Conservation (phyloP, 1,140 invertebrate genomes). For the Drosophila rufa region DNA sequence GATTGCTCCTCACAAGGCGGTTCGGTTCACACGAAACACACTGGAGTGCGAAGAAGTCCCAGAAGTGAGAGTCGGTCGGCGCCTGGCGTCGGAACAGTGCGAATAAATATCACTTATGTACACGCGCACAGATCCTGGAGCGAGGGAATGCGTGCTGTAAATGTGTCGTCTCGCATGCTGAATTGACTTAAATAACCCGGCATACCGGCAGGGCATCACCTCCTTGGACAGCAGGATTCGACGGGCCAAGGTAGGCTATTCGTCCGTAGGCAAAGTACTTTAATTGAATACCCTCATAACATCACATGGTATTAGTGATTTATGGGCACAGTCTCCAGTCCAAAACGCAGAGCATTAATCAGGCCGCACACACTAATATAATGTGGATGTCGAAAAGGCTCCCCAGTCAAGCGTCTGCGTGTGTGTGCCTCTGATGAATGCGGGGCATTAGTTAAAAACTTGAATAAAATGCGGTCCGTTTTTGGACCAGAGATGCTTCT, state of each 20-base stretch:
- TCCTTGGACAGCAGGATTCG: neutral
- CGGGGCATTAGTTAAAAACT: conserved; percentile 62
- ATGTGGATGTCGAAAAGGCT: conserved; percentile 10
- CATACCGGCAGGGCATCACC: neutral
- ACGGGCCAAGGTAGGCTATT: neutral
- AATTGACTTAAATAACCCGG: conserved; percentile 48
- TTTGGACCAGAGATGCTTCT: conserved; percentile 18
- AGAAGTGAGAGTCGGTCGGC: conserved; percentile 2
- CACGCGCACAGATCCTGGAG: conserved; percentile 39
- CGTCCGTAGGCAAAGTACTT: conserved; percentile 1
- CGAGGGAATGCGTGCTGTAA: conserved; percentile 4
- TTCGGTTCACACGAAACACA: neutral
- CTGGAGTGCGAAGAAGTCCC: neutral
- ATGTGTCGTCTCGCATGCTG: conserved; percentile 34
- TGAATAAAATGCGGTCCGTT: conserved; percentile 30
- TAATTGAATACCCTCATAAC: conserved; percentile 53
- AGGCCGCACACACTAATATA: conserved; percentile 25
- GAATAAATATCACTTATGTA: conserved; percentile 66
- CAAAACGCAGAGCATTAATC: conserved; percentile 48
- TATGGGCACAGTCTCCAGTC: conserved; percentile 24
- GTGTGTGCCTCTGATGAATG: conserved; percentile 24
- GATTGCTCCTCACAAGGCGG: neutral
- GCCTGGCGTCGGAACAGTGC: neutral
- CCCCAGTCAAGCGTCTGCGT: neutral
- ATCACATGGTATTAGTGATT: conserved; percentile 42